Evolutionary conservation across 2,113 vertebrate species (phyloP).

Genomic region (Cathartes aura): DNA sequence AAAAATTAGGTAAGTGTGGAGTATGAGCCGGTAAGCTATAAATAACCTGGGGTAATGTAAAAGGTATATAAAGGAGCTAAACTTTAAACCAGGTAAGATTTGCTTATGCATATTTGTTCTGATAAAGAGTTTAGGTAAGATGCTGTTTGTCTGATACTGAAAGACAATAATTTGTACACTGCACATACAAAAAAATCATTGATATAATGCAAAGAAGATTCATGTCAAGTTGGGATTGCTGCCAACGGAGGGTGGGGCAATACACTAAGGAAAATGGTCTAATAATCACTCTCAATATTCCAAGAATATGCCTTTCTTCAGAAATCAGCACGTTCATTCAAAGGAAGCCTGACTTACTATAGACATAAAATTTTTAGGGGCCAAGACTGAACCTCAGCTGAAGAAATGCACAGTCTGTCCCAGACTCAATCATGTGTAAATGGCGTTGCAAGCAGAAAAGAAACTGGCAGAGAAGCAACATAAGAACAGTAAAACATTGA

Average conservation of each 20-base stretch:
- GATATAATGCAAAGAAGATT: background rate
- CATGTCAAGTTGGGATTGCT: background rate
- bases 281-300: background rate
- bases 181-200: background rate
- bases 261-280: background rate
- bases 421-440: background rate
- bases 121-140: background rate
- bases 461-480: background rate
- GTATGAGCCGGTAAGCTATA: background rate
- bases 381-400: background rate
- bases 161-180: background rate
- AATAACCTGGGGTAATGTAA: background rate
- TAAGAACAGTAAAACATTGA: background rate
- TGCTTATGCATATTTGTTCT: background rate
- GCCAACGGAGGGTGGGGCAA: background rate
- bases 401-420: background rate
- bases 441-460: background rate
- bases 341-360: background rate
- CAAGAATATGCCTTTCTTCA: background rate
- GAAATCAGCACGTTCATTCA: background rate
- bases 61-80: background rate
- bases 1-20: slow-evolving; percentile 24
- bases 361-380: background rate
- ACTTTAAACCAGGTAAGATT: background rate
- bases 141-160: background rate